Percentiles rank a stretch among this genome's conserved stretches.
Evolutionary conservation across 2,797 vertebrate genomes (phyloP).

Genomic region (Pseudochromis fuscus): DNA sequence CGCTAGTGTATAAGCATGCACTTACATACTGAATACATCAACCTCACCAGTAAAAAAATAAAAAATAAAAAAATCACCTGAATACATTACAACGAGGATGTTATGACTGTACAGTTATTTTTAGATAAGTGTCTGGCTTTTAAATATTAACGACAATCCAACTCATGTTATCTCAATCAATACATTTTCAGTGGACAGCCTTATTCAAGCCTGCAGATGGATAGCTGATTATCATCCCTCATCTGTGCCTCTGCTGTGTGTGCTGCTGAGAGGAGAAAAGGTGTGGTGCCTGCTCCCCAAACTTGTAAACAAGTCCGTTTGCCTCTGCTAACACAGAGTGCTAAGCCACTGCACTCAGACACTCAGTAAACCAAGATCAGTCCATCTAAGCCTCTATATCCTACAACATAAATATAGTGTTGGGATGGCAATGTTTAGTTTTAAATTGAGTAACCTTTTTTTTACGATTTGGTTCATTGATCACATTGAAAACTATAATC

Average conservation of each 20-base stretch:
- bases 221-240: conserved; percentile 28
- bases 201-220: conserved; percentile 26
- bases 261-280: conserved; percentile 59
- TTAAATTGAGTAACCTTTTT: background rate
- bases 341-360: conserved; percentile 42
- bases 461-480: background rate
- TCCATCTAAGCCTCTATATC: background rate
- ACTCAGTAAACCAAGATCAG: conserved; percentile 16
- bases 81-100: background rate
- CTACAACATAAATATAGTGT: background rate
- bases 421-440: background rate
- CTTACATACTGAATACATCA: background rate
- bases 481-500: background rate
- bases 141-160: conserved; percentile 35
- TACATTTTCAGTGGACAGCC: conserved; percentile 29
- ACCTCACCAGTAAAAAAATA: background rate
- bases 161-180: conserved; percentile 21
- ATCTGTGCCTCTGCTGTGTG: conserved; percentile 45
- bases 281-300: conserved; percentile 65
- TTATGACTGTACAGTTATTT: conserved; percentile 14
- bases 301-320: conserved; percentile 72
- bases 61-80: too few species aligned
- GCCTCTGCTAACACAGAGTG: conserved; percentile 37
- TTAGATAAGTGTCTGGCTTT: conserved; percentile 16
- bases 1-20: conserved; percentile 2